Conservation (phyloP, 2,113 vertebrate genomes). For the human region GRCh38 chr14:101729001-101729500, state of each 20-base stretch:
- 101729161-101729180: neutral
- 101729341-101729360: neutral
- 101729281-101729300: neutral
- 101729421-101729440: neutral
- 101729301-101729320: neutral
- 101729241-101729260: neutral
- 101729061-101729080: neutral
- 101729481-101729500: too few species aligned
- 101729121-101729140: rapidly evolving
- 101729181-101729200: neutral
- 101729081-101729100: neutral
- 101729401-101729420: neutral
- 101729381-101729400: neutral
- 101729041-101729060: neutral
- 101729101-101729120: neutral
- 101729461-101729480: neutral
- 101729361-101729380: neutral
- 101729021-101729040: too few species aligned
- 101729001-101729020: too few species aligned
- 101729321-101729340: neutral
- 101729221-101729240: neutral
- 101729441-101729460: neutral
- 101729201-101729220: neutral
- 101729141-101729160: neutral
- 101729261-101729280: neutral